Percentiles rank a stretch among this genome's conserved stretches.
These are phyloP conservation scores for Lanius collurio DNA, from an alignment of 2,113 vertebrate genomes.

Conservation along the genomic window DNA sequence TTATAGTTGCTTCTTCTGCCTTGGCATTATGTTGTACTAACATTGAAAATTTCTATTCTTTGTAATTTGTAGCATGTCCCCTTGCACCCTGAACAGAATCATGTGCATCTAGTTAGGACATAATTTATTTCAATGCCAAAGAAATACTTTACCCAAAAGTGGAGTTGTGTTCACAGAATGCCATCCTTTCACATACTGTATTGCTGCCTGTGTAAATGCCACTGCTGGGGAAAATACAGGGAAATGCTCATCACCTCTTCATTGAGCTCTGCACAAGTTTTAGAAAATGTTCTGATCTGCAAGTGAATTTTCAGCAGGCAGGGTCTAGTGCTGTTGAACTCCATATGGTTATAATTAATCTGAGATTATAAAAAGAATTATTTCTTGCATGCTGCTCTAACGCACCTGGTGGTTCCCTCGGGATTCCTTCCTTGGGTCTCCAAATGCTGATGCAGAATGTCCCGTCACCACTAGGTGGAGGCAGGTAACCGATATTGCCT, in stretches of 20 bases:
- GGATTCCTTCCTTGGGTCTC: background rate
- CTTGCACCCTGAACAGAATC: background rate
- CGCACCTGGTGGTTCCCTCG: fast-evolving
- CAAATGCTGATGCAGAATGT: background rate
- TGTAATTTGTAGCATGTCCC: background rate
- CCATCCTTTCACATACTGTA: background rate
- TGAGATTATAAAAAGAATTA: background rate
- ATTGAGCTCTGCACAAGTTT: background rate
- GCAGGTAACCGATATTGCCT: background rate
- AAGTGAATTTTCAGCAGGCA: background rate
- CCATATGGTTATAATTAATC: background rate
- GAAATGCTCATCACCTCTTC: background rate
- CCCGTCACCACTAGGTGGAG: constrained; percentile 57
- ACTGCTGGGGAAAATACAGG: background rate
- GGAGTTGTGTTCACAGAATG: background rate
- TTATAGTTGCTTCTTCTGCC: background rate
- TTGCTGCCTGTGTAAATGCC: background rate
- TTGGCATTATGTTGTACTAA: background rate
- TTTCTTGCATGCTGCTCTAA: background rate
- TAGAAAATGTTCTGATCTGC: background rate
- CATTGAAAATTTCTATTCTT: background rate
- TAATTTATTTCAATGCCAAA: background rate
- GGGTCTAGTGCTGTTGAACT: background rate
- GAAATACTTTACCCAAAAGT: background rate
- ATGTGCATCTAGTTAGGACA: background rate